phyloP scores from a whole-genome alignment of 2,888 invertebrate genomes.

The Drosophila birchii region DNA sequence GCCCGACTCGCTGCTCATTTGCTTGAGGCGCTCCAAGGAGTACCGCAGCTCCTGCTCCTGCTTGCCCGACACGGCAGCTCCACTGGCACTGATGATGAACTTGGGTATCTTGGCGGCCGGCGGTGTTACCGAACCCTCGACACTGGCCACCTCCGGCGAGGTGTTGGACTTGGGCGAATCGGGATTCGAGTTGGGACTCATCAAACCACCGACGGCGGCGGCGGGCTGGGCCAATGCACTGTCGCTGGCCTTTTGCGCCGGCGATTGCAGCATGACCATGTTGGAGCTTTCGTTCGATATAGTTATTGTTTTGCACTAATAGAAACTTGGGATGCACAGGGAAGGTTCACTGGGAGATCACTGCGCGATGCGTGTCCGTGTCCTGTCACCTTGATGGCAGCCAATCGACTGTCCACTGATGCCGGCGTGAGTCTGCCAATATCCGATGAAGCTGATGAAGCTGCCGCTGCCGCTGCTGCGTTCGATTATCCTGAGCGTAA shows the following conservation, averaged over 20 bases:
- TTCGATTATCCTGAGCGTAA: slow-evolving; percentile 66
- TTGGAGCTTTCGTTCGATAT: slow-evolving; percentile 23
- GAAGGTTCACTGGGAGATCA: slow-evolving; percentile 7
- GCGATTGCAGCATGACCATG: slow-evolving; percentile 85
- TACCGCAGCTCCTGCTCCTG: slow-evolving; percentile 79
- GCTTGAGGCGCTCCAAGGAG: slow-evolving; percentile 84
- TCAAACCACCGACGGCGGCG: slow-evolving; percentile 77
- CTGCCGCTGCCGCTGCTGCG: slow-evolving; percentile 40
- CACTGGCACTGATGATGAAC: slow-evolving; percentile 73
- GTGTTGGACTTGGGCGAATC: slow-evolving; percentile 84
- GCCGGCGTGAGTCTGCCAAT: slow-evolving; percentile 64
- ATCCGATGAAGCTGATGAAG: slow-evolving; percentile 46
- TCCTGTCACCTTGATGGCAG: slow-evolving; percentile 82
- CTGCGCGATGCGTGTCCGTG: slow-evolving; percentile 59
- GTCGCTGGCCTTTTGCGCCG: slow-evolving; percentile 74
- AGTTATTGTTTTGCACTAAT: slow-evolving; percentile 10
- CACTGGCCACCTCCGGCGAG: slow-evolving; percentile 72
- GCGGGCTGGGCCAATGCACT: slow-evolving; percentile 62
- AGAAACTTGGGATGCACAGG: slow-evolving; percentile 23
- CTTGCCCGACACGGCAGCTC: slow-evolving; percentile 49
- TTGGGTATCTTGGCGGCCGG: slow-evolving; percentile 77
- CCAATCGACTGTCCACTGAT: slow-evolving; percentile 82
- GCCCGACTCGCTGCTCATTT: slow-evolving; percentile 82
- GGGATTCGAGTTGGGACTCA: slow-evolving; percentile 84
- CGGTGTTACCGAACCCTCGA: slow-evolving; percentile 22